Conservation (phyloP, 2,888 invertebrate species). For the Steromphala cineraria region DNA sequence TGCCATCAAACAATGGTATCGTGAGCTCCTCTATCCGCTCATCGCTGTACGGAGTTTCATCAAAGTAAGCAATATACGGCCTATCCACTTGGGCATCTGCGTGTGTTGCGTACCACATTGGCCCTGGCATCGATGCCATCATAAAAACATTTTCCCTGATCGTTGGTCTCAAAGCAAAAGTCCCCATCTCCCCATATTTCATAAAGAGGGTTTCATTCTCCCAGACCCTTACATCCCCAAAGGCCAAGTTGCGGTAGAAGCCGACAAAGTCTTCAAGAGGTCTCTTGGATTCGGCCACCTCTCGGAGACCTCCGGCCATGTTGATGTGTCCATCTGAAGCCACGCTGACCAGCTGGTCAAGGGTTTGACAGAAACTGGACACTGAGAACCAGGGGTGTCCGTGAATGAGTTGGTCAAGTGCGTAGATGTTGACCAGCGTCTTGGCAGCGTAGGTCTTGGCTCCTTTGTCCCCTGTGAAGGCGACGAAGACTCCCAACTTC, state of each 20-base stretch:
- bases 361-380: conserved; percentile 21
- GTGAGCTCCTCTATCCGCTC: conserved; percentile 33
- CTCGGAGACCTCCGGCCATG: neutral
- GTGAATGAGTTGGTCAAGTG: conserved; percentile 35
- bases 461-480: conserved; percentile 35
- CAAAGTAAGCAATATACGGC: conserved; percentile 32
- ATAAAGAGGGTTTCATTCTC: conserved; percentile 32
- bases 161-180: conserved; percentile 33
- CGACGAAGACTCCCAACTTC: conserved; percentile 34
- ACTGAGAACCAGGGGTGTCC: conserved; percentile 24
- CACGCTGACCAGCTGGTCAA: conserved; percentile 29
- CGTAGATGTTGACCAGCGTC: conserved; percentile 35
- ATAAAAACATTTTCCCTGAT: conserved; percentile 37
- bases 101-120: conserved; percentile 42
- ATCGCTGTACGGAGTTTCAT: conserved; percentile 17
- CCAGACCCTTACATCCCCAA: conserved; percentile 36
- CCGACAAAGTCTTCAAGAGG: conserved; percentile 33
- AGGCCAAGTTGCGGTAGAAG: conserved; percentile 36
- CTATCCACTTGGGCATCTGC: conserved; percentile 33
- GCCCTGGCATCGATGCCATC: conserved; percentile 25
- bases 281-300: neutral
- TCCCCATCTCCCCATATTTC: conserved; percentile 39
- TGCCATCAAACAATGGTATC: conserved; percentile 42
- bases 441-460: conserved; percentile 35
- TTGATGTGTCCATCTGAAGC: conserved; percentile 2